Base-by-base conservation (phyloP, 2,113 vertebrate genomes). In the Pleuronectes platessa region DNA sequence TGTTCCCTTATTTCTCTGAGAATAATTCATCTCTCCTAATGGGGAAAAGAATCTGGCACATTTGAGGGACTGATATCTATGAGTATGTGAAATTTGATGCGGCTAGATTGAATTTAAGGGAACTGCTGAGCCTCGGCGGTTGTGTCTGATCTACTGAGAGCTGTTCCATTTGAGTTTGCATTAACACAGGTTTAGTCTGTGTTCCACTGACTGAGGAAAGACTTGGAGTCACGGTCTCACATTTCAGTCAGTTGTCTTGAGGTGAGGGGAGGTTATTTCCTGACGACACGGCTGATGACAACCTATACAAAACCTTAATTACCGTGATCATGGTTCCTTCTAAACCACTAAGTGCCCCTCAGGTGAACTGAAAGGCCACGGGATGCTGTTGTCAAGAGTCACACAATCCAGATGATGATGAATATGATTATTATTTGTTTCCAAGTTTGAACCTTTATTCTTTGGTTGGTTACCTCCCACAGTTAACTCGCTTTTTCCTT, bases 271-370 rank as follows among this genome's bases (percentile, higher is more conserved):
- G 35, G 49, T 72, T 81, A 40, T 69, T 61, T 47, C 26, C 71
- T 61, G 71, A 74, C 35, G 70, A 60, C 74, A 76, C 15, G 54
- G 26, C 58, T 66, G 61, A 75, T 71, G 85, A 87, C 54, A 68
- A 60, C 67, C 27, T 65, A 13, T 14, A 51, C 26, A 27, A 78
- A 73, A 62, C 74, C 69, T 53, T 80, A 83, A 84, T 87, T 26
- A 87, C 63, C 67, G 69, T 75, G 69, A 76, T 86, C 26, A 15
- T 76, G 77, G 72, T 59, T 11, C 47, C 47, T 21, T 67, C 59
- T 82, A 64, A 9, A 40, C 58, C 75, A 58, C 76, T 55, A n/a
- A 76, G 72, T 26, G 65, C 49, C 31, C 26, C 58, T 69, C 60
- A 56, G 76, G 64, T 79, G 53, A 18, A 26, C 61, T 49, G 61